phyloP scores from a whole-genome alignment of 2,888 invertebrate genomes.

The Prosopocoilus inquinatus region DNA sequence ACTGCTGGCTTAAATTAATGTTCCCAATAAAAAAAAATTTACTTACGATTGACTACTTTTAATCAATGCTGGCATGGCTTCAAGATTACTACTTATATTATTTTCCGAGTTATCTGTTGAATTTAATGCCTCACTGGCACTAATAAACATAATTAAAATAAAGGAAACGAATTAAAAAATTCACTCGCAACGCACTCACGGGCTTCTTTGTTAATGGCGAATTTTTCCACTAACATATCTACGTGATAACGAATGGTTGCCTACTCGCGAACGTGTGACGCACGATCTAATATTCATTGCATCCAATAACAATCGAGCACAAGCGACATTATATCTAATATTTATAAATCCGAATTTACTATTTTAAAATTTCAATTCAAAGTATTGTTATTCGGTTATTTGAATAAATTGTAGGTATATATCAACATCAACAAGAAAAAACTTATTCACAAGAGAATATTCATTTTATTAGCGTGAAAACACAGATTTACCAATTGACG shows the following conservation, averaged over 20 bases:
- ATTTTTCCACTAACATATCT: slow-evolving; percentile 24
- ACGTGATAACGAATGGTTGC: slow-evolving; percentile 17
- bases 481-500: no score
- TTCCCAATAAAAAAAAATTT: slow-evolving; percentile 4
- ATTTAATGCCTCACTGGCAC: slow-evolving; percentile 48
- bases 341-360: slow-evolving; percentile 3
- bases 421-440: no score
- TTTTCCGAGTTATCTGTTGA: slow-evolving; percentile 43
- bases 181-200: slow-evolving; percentile 16
- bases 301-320: not conserved
- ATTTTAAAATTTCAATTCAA: not conserved
- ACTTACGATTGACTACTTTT: slow-evolving; percentile 48
- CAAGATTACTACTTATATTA: slow-evolving; percentile 41
- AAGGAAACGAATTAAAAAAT: slow-evolving; percentile 31
- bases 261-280: not conserved
- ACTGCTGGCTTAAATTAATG: no score
- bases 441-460: no score
- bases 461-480: no score
- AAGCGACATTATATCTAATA: not conserved
- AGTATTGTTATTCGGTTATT: no score
- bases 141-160: slow-evolving; percentile 51
- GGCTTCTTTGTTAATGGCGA: slow-evolving; percentile 24
- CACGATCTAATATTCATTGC: not conserved
- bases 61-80: slow-evolving; percentile 50
- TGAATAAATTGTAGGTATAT: no score